phyloP scores from a whole-genome alignment of 2,113 vertebrate species.

The Siniperca chuatsi region DNA sequence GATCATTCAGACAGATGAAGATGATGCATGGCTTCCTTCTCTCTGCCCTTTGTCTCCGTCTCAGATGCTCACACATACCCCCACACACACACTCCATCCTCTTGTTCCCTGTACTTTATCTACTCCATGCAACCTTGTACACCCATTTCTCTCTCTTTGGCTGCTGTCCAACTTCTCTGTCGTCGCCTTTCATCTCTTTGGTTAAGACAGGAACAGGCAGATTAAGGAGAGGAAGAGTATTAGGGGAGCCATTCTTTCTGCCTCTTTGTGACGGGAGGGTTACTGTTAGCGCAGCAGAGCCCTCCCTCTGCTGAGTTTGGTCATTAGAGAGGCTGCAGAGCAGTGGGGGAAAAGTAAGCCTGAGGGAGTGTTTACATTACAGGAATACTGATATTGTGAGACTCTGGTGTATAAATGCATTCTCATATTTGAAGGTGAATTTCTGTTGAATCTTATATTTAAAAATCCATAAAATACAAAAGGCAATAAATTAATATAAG shows the following conservation, averaged over 20 bases:
- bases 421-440: not conserved
- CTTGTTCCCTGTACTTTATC: constrained; percentile 48
- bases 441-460: not conserved
- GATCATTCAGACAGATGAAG: constrained; percentile 71
- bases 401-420: not conserved
- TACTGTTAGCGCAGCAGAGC: constrained; percentile 51
- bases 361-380: constrained; percentile 62
- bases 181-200: constrained; percentile 69
- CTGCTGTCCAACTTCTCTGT: constrained; percentile 55
- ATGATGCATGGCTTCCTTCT: constrained; percentile 56
- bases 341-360: constrained; percentile 45
- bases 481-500: not conserved
- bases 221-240: constrained; percentile 70
- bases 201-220: constrained; percentile 63
- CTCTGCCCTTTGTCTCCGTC: constrained; percentile 22
- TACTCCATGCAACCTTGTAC: constrained; percentile 50
- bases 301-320: constrained; percentile 58
- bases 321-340: constrained; percentile 67
- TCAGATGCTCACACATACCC: constrained; percentile 20
- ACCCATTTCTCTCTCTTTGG: constrained; percentile 46
- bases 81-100: not conserved
- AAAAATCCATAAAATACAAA: not conserved
- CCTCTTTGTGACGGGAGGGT: constrained; percentile 53
- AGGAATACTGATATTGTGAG: constrained; percentile 54
- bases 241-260: constrained; percentile 65